These are phyloP conservation scores for Drosophila limbata DNA, from an alignment of 2,888 invertebrate genomes.

Conservation along the genomic window DNA sequence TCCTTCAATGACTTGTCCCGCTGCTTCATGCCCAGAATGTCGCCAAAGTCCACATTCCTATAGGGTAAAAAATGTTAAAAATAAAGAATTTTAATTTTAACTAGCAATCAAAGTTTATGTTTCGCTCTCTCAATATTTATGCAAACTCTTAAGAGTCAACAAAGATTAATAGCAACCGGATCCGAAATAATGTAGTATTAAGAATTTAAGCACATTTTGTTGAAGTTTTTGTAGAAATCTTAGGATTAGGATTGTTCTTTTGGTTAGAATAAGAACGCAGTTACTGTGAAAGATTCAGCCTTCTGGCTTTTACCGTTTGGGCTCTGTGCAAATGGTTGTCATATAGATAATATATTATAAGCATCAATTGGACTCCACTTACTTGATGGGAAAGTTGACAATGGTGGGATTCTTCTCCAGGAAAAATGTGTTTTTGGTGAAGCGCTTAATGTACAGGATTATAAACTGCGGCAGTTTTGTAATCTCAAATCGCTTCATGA, in stretches of 20 bases:
- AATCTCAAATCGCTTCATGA: constrained; percentile 98
- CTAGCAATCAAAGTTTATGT: not conserved
- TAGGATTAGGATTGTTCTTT: too few relatives aligned
- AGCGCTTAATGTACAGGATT: constrained; percentile 98
- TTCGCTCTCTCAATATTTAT: too few relatives aligned
- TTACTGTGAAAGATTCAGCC: too few relatives aligned
- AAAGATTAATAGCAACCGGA: too few relatives aligned
- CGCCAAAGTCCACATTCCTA: constrained; percentile 98
- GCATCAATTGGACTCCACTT: constrained; percentile 85
- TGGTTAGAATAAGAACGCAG: too few relatives aligned
- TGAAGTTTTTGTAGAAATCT: too few relatives aligned
- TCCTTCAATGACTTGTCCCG: constrained; percentile 90
- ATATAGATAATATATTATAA: too few relatives aligned
- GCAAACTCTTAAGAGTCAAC: too few relatives aligned
- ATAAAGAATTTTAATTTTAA: not conserved
- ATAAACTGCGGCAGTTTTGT: constrained; percentile 96
- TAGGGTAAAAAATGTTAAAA: constrained; percentile 62
- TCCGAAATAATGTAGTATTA: too few relatives aligned
- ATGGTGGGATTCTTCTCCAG: constrained; percentile 99
- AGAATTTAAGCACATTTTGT: too few relatives aligned
- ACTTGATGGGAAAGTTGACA: constrained; percentile 99
- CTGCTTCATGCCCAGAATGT: constrained; percentile 94
- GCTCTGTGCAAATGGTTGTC: too few relatives aligned
- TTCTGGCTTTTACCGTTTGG: too few relatives aligned
- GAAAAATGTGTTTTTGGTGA: constrained; percentile 99